Base-by-base conservation (phyloP, 92 coral and sea anemone genomes). In the Blastomussa wellsi region DNA sequence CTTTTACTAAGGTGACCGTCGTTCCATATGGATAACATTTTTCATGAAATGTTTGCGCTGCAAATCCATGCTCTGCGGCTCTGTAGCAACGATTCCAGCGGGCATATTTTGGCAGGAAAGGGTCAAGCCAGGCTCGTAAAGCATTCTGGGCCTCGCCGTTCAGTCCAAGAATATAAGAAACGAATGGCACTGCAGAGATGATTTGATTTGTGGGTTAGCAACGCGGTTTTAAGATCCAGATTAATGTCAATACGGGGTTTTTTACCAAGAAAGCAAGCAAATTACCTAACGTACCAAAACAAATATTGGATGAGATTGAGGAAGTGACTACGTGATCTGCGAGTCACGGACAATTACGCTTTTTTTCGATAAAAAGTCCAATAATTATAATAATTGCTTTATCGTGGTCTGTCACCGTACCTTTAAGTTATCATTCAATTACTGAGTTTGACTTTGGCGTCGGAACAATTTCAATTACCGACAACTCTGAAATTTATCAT, bases 1-100 rank as follows among this genome's bases (percentile, higher is more conserved):
- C 93, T 79, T 89, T 88, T 2, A 88, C 81, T 70, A 93, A 55
- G 0, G 92, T 89, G 13, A 93, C 78, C 29, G 95, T 93, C 3
- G 86, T 60, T 19, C 22, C 73, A 24, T 51, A 65, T 12, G 32
- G 32, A 49, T 66, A 85, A 62, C 97, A 93, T 1, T 76, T 44
- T 26, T 44, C 52, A 53, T 80, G 89, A 74, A 91, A 91, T 29
- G 15, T 66, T 20, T 83, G 36, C 52, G 89, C 86, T 28, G 36
- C 73, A 92, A 90, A 92, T 7, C 83, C 82, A 33, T 88, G 68
- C 19, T 67, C 22, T 51, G 89, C 32, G 5, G 95, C 90, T 24
- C 89, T 89, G 88, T 87, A 93, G 80, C 97, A 93, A 15, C 73
- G 85, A 36, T 81, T 15, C 97, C 97, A 93, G 12, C 75, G 82